These are phyloP conservation scores for Andrena bucephala DNA, from an alignment of 2,888 invertebrate genomes.

Conservation along the genomic window DNA sequence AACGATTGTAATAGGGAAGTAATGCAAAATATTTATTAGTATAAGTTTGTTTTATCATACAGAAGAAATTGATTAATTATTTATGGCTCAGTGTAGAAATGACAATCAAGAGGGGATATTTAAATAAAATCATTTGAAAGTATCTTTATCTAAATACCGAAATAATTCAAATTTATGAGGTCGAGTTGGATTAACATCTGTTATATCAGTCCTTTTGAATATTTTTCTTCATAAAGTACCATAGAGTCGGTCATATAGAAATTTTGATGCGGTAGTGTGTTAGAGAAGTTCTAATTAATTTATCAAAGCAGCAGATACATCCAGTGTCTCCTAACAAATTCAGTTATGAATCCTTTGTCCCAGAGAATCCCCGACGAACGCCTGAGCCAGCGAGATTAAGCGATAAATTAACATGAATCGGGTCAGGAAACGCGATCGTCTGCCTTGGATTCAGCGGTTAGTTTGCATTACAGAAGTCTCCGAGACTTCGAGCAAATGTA, in stretches of 20 bases:
- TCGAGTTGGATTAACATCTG: too few relatives aligned
- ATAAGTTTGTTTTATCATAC: too few relatives aligned
- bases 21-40: too few relatives aligned
- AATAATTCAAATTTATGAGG: too few relatives aligned
- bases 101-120: too few relatives aligned
- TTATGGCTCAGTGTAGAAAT: too few relatives aligned
- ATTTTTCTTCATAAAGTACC: background rate
- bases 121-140: too few relatives aligned
- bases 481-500: background rate
- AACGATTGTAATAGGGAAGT: too few relatives aligned
- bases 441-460: constrained; percentile 13
- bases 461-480: constrained; percentile 38
- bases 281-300: constrained; percentile 15
- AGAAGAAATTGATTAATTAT: too few relatives aligned
- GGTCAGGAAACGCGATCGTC: constrained; percentile 27
- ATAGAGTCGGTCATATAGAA: background rate
- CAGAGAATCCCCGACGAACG: background rate
- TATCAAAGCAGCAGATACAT: constrained; percentile 11
- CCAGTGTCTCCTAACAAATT: constrained; percentile 25
- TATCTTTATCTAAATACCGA: too few relatives aligned
- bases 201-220: too few relatives aligned
- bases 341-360: constrained; percentile 30
- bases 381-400: constrained; percentile 36
- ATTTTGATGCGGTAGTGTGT: background rate
- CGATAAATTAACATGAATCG: constrained; percentile 36